Base-by-base conservation (phyloP, 1,140 invertebrate species). In the Drosophila guanche region DNA sequence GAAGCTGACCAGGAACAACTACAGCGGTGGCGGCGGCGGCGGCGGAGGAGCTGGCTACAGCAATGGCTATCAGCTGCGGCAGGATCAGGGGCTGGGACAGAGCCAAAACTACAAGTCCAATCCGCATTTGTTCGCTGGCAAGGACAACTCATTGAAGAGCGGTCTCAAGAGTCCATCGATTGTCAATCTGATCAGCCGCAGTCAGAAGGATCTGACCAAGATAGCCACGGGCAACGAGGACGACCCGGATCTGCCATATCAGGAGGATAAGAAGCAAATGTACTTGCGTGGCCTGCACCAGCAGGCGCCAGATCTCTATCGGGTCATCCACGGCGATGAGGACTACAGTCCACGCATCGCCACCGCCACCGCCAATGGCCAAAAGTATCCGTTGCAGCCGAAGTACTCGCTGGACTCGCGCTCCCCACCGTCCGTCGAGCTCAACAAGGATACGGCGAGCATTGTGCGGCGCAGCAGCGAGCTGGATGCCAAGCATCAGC, bases 111-210 rank as follows among this genome's bases (percentile, higher is more conserved):
- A 96, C 91, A 96, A 95, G 76, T 96, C 95, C 0, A 96, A 95
- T 90, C 94, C 95, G 12, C 95, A 96, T 67, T 89, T 97, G 16
- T 94, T 94, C 79, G 93, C 95, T 68, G 94, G 93, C 22, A 94
- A 95, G 5, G 93, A 94, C 58, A 90, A 90, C 42, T 88, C 89
- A 12, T 42, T 90, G 52, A 90, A 90, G 55, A 81, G 89, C 51
- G 95, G 96, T 16, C 91, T 97, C 1, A 96, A 97, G 79, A 96
- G 96, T 88, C 96, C 96, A 0, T 95, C 95, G 40, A 95, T 97
- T 55, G 94, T 97, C 4, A 96, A 95, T 43, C 96, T 96, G 71
- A 96, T 97, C 25, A 96, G 95, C 90, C 93, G 96, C 50, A 96
- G 96, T 83, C 95, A 96, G 69, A 93, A 94, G 55, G 96, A 97